Evolutionary conservation across 2,113 vertebrate genomes (phyloP), one percentile per base, ranked within the genome.

Genomic region (Heterocephalus glaber): DNA sequence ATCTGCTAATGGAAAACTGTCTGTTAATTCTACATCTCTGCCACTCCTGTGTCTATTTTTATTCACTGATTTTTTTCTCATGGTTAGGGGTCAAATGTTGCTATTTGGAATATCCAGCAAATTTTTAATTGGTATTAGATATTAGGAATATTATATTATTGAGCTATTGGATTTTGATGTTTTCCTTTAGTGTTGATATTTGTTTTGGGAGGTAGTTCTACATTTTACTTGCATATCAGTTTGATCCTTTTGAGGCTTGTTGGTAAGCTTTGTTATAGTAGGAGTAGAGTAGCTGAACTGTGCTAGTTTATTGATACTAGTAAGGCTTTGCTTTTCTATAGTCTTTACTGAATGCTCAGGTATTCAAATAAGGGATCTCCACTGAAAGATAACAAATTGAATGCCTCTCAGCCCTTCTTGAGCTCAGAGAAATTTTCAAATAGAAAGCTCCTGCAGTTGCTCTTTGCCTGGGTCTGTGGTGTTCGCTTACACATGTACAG

Each of bases 251-350:
- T 93, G 77, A 88, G 68, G 16, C 47, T 79, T 54, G 2, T 86
- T 86, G 44, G 41, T 79, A 90, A 84, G 38, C 24, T 94, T 94
- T 76, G 3, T 86, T 94, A 87, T 47, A 12, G 41, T 30, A 79
- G 44, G 44, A n/a, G 7, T 17, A 65, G 19, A 26, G 22, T 35
- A 56, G 41, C 13, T 8, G 68, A 85, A n/a, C 60, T 86, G 13
- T 56, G 33, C 30, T 84, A 41, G 61, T 95, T 88, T 65, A 89
- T 83, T 89, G 30, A 58, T 41, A n/a, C 28, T 41, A 56, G 2
- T 80, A 85, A 95, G 26, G 16, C 44, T 70, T 79, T 16, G 7
- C 8, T 96, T 92, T 83, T 77, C 47, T 86, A 11, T 79, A 30
- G 56, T 76, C 56, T 84, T 68, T 80, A 79, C 26, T 72, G 38